These are phyloP conservation scores for Syngnathus acus DNA, from an alignment of 2,797 vertebrate species.

Conservation along the genomic window DNA sequence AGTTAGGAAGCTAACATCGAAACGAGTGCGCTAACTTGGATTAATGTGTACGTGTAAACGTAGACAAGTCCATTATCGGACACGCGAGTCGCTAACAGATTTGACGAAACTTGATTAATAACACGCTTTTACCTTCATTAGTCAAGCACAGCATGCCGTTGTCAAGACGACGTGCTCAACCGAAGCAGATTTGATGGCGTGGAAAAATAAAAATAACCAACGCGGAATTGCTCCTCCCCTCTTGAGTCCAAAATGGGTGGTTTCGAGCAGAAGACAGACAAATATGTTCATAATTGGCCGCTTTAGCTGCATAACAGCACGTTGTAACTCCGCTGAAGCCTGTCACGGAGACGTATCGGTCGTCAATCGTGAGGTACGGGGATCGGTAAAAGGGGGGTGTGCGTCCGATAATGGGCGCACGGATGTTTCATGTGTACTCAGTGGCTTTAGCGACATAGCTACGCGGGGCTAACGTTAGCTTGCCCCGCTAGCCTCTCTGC, in stretches of 20 bases:
- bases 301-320: neutral
- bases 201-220: conserved; percentile 26
- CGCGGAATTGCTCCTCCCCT: conserved; percentile 5
- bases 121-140: neutral
- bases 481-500: conserved; percentile 63
- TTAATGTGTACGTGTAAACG: neutral
- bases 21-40: neutral
- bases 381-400: neutral
- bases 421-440: conserved; percentile 15
- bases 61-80: conserved; percentile 39
- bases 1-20: neutral
- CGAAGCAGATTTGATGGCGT: conserved; percentile 10
- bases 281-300: neutral
- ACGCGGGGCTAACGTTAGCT: conserved; percentile 51
- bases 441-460: conserved; percentile 47
- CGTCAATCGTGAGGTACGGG: neutral
- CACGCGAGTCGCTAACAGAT: neutral
- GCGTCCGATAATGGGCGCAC: conserved; percentile 52
- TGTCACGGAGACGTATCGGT: neutral
- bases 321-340: neutral
- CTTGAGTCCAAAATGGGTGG: conserved; percentile 1
- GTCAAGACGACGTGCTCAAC: conserved; percentile 11
- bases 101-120: neutral
- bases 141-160: neutral
- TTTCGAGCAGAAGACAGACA: neutral